Evolutionary conservation across 2,797 vertebrate genomes (phyloP).

Genomic region (Coendou prehensilis): DNA sequence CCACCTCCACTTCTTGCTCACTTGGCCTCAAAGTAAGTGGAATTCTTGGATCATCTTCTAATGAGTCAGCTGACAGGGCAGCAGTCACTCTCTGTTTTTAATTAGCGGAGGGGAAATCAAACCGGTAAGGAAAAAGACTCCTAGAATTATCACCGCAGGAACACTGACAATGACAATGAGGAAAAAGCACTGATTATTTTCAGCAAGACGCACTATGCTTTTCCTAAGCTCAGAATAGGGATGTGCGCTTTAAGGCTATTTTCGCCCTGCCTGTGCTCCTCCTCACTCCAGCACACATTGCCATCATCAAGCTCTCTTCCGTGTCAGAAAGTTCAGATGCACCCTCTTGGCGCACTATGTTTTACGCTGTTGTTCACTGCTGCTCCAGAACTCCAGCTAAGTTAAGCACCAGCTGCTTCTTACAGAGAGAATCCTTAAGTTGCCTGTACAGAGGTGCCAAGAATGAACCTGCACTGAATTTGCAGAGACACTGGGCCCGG

Average conservation of each 20-base stretch:
- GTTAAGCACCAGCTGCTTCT: background rate
- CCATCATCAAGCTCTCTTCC: background rate
- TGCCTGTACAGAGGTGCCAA: background rate
- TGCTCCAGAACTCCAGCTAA: background rate
- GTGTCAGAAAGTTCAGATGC: background rate
- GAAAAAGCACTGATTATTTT: background rate
- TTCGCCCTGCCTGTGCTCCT: background rate
- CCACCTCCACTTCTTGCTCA: background rate
- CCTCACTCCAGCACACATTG: background rate
- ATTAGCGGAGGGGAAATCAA: conserved; percentile 26
- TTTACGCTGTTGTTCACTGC: background rate
- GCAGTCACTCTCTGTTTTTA: conserved; percentile 1
- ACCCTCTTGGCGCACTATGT: background rate
- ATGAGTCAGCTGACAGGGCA: background rate
- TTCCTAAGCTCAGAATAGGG: background rate
- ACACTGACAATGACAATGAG: background rate
- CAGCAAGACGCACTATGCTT: background rate
- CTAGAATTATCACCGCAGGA: background rate
- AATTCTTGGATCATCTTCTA: background rate
- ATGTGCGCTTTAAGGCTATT: background rate
- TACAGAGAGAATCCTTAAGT: background rate
- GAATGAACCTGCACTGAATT: background rate
- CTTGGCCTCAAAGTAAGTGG: background rate
- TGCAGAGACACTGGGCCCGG: background rate
- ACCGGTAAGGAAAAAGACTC: background rate